phyloP scores from a whole-genome alignment of 2,113 vertebrate species.

The Syngnathus scovelli region DNA sequence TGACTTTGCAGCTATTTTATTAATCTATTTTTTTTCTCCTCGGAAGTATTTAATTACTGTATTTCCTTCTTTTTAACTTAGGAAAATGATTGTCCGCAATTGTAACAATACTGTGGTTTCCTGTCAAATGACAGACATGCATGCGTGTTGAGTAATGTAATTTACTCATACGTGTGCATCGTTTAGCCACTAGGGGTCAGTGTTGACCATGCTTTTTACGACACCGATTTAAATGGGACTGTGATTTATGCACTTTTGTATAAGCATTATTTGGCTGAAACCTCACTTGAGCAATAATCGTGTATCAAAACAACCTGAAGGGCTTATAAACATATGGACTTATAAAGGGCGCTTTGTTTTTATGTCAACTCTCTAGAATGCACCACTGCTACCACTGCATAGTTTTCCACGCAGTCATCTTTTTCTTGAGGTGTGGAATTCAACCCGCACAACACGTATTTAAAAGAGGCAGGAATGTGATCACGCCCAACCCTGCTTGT shows the following conservation, averaged over 20 bases:
- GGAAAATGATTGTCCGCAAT: not conserved
- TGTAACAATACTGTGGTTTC: not conserved
- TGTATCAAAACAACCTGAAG: not conserved
- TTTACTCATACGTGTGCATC: not conserved
- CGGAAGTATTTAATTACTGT: not conserved
- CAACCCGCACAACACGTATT: not conserved
- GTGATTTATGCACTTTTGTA: too few relatives aligned
- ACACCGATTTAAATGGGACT: too few relatives aligned
- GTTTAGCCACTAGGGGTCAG: slow-evolving; percentile 36
- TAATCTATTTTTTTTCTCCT: not conserved
- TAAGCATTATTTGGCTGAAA: not conserved
- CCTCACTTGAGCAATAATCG: slow-evolving; percentile 9
- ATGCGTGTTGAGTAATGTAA: not conserved
- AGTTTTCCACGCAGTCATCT: slow-evolving; percentile 23
- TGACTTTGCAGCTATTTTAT: too few relatives aligned
- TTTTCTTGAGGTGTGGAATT: slow-evolving; percentile 37
- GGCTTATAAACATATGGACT: not conserved
- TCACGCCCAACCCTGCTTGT: not conserved
- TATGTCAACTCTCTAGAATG: not conserved
- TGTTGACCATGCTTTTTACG: not conserved
- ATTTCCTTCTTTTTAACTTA: not conserved
- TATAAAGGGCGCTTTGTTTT: too few relatives aligned
- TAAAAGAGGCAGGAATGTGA: not conserved
- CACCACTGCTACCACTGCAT: slow-evolving; percentile 4
- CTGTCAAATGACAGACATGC: not conserved